Conservation (phyloP, 2,797 vertebrate genomes). For the Acipenser transmontanus region DNA sequence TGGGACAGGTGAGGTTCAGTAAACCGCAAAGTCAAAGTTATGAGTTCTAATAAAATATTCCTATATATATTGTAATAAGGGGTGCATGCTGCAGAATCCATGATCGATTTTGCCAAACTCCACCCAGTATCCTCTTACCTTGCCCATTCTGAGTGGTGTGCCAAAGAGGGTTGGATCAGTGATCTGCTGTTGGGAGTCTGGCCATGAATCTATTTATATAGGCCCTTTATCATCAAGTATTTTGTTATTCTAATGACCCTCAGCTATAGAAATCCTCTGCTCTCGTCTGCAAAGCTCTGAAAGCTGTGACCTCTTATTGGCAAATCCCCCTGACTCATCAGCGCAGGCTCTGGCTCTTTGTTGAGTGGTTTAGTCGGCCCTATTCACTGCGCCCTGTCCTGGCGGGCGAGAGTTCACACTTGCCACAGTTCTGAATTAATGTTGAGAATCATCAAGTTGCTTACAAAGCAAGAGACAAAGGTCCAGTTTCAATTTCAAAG, state of each 20-base stretch:
- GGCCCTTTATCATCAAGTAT: slow-evolving; percentile 40
- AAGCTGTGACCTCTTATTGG: slow-evolving; percentile 29
- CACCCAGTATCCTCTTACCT: too few species aligned
- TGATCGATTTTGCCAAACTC: too few species aligned
- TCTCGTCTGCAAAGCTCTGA: slow-evolving; percentile 51
- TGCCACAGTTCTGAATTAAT: background rate
- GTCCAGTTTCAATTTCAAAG: background rate
- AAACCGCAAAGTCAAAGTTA: too few species aligned
- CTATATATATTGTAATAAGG: too few species aligned
- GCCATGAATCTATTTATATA: slow-evolving; percentile 39
- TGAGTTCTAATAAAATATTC: too few species aligned
- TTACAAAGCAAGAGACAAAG: background rate
- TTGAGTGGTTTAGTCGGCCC: slow-evolving; percentile 33
- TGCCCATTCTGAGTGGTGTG: background rate
- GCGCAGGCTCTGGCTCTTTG: slow-evolving; percentile 40
- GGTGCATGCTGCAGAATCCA: too few species aligned
- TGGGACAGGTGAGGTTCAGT: too few species aligned
- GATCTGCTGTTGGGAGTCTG: slow-evolving; percentile 38
- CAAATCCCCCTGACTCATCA: slow-evolving; percentile 57
- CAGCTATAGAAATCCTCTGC: slow-evolving; percentile 4
- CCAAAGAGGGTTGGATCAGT: slow-evolving; percentile 29
- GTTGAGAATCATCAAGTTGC: slow-evolving; percentile 2
- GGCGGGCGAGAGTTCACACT: background rate
- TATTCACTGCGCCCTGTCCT: background rate
- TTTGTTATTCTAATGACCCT: slow-evolving; percentile 40